phyloP scores from a whole-genome alignment of 2,797 vertebrate species.

The Trematomus bernacchii region DNA sequence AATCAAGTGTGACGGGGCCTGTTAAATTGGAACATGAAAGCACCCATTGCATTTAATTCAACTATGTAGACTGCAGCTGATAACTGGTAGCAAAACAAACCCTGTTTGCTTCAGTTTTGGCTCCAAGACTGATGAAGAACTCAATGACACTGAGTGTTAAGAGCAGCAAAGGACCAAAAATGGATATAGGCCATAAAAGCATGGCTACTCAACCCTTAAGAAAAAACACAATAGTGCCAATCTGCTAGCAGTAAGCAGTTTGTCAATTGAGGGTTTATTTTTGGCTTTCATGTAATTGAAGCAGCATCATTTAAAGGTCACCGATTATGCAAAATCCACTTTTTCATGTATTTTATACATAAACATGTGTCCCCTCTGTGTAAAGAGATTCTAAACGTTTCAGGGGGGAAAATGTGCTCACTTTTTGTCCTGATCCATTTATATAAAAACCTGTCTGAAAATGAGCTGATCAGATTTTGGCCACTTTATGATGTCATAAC shows the following conservation, averaged over 20 bases:
- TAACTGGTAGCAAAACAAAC: background rate
- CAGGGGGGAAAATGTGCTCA: too few relatives aligned
- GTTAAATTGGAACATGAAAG: conserved; percentile 2
- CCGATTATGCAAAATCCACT: too few relatives aligned
- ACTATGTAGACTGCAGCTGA: background rate
- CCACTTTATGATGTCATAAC: too few relatives aligned
- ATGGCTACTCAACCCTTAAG: conserved; percentile 32
- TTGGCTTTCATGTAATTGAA: conserved; percentile 11
- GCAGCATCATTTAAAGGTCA: background rate
- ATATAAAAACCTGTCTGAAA: too few relatives aligned
- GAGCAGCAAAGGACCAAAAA: conserved; percentile 38
- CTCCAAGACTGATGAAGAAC: conserved; percentile 36
- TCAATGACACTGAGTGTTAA: conserved; percentile 34
- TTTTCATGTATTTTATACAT: too few relatives aligned
- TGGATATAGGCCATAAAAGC: conserved; percentile 33
- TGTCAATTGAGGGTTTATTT: background rate
- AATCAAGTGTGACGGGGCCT: background rate
- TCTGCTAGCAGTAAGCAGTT: conserved; percentile 35
- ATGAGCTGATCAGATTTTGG: too few relatives aligned
- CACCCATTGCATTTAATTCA: background rate
- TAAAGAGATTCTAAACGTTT: too few relatives aligned
- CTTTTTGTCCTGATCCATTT: too few relatives aligned
- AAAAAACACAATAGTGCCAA: conserved; percentile 15
- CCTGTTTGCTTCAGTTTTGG: conserved; percentile 34
- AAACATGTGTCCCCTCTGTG: too few relatives aligned